Percentiles rank a stretch among this genome's conserved stretches.
These are phyloP conservation scores for Sesamia inferens DNA, from an alignment of 2,888 invertebrate genomes.

Conservation along the genomic window DNA sequence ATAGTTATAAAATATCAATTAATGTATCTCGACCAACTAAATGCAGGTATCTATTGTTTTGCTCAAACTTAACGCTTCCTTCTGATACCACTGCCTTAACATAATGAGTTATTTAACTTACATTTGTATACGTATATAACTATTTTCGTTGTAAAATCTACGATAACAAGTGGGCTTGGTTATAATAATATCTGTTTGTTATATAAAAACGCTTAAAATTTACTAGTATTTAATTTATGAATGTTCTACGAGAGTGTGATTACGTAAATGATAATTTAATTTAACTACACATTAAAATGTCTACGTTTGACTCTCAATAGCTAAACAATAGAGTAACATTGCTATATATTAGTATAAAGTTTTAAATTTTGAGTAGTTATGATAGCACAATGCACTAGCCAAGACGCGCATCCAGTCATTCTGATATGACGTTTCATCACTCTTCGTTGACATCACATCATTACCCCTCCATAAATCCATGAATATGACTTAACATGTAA, in stretches of 20 bases:
- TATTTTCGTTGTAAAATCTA: conserved; percentile 88
- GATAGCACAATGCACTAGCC: conserved; percentile 72
- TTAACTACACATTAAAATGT: conserved; percentile 71
- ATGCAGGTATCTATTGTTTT: conserved; percentile 63
- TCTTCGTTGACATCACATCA: conserved; percentile 63
- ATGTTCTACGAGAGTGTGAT: conserved; percentile 64
- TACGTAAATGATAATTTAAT: conserved; percentile 67
- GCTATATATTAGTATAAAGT: conserved; percentile 56
- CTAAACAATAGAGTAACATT: conserved; percentile 71
- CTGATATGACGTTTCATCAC: conserved; percentile 78
- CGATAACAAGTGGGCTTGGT: conserved; percentile 81
- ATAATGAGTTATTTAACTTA: conserved; percentile 70
- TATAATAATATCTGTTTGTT: conserved; percentile 67
- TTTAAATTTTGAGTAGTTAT: conserved; percentile 65
- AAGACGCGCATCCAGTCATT: conserved; percentile 68
- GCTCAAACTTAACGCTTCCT: conserved; percentile 65
- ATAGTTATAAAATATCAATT: conserved; percentile 52
- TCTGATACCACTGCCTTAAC: conserved; percentile 64
- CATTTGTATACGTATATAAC: conserved; percentile 77
- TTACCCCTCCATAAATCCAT: conserved; percentile 50
- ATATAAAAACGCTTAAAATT: conserved; percentile 69
- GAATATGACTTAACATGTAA: conserved; percentile 28
- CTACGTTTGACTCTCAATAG: conserved; percentile 74
- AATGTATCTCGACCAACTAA: conserved; percentile 44
- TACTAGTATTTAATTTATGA: conserved; percentile 62